Conservation (phyloP, 1,140 invertebrate species). For the Ladona fulva region DNA sequence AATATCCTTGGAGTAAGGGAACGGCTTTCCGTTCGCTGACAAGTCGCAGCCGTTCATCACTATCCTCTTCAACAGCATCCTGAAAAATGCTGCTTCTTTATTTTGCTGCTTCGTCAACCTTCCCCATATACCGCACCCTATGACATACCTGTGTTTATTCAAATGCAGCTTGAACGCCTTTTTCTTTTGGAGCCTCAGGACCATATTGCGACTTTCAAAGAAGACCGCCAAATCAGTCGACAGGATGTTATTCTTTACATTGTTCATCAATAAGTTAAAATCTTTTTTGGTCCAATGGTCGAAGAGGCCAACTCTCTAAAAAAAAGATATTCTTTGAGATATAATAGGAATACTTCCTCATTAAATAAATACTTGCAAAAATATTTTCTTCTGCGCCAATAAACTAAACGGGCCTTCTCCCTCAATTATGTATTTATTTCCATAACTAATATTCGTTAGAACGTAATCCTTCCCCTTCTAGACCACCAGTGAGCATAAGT, state of each 20-base stretch:
- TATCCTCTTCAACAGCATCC: slow-evolving; percentile 41
- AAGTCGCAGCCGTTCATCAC: slow-evolving; percentile 48
- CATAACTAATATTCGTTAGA: too few species aligned
- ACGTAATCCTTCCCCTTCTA: too few species aligned
- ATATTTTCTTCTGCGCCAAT: not conserved
- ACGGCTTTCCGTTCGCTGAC: slow-evolving; percentile 45
- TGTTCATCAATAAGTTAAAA: slow-evolving; percentile 31
- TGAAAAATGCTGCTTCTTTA: slow-evolving; percentile 39
- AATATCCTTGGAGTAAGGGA: slow-evolving; percentile 39
- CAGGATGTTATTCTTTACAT: slow-evolving; percentile 44
- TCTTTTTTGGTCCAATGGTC: slow-evolving; percentile 7
- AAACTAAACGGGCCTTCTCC: not conserved
- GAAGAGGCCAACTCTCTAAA: slow-evolving; percentile 18
- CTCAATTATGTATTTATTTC: not conserved
- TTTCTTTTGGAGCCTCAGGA: slow-evolving; percentile 15
- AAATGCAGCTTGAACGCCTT: not conserved
- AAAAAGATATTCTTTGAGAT: too few species aligned
- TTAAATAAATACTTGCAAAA: not conserved
- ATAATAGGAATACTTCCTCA: not conserved
- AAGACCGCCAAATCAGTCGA: slow-evolving; percentile 45
- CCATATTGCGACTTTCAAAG: slow-evolving; percentile 35
- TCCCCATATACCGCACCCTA: not conserved
- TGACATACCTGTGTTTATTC: not conserved
- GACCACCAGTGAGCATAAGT: too few species aligned
- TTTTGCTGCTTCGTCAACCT: slow-evolving; percentile 17